Evolutionary conservation across 2,113 vertebrate species (phyloP), one percentile per base, ranked within the genome.

Genomic region (Alligator sinensis): DNA sequence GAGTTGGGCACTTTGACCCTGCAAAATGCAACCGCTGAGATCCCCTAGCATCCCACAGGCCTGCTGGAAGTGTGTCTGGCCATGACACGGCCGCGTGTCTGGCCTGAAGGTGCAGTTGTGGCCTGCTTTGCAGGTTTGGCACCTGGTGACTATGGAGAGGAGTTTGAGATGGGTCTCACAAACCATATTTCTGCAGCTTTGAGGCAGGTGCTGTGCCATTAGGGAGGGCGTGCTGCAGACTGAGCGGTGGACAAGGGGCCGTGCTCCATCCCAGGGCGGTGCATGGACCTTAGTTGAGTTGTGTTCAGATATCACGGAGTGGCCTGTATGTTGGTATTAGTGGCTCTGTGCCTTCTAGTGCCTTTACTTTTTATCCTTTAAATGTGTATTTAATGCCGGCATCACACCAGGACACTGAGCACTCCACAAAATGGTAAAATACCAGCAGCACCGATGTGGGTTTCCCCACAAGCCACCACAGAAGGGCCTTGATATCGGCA

Each of bases 381-480:
- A 47, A 61, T 19, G 8, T 76, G 77, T 19, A 8, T n/a, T 60
- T 57, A 17, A 7, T 66, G 75, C 64, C 27, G 11, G 30, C 21
- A 24, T 30, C 28, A 1, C 3, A 0, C 10, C 28, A 54, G 11
- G 7, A 55, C 70, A 11, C 57, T 82, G 38, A 9, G 30, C 0
- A 1, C 0, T 2, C 21, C 28, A 18, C 22, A 3, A 28, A 57
- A 27, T 1, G 0, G 6, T 9, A 4, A 25, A 0, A 0, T 5
- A 63, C 47, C 75, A 77, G 74, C 82, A 72, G 70, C 68, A 82
- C 30, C 30, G 58, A 5, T 55, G 1, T 1, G 30, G 10, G 62
- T 90, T 80, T 8, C 38, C 54, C 21, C 19, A 15, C 34, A 24
- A 38, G 22, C 21, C 70, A 30, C 34, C 21, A 74, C 14, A 19